Evolutionary conservation across 2,113 vertebrate genomes (phyloP), one percentile per base, ranked within the genome.

Genomic region (Melanotaenia duboulayi): DNA sequence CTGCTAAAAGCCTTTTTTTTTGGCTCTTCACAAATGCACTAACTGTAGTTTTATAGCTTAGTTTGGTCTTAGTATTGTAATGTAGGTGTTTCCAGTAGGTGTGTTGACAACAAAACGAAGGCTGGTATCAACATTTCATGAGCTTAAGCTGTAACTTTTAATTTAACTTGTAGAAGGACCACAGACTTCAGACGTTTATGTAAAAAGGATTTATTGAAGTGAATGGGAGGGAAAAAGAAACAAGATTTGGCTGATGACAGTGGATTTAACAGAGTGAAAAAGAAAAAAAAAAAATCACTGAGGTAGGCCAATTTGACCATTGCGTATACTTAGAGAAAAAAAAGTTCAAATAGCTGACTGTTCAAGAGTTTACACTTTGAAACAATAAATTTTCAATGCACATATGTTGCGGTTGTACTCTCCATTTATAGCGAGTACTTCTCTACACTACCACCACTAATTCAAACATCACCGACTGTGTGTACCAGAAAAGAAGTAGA

Each of bases 121-220:
- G 40, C 17, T 23, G 52, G 28, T 11, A 55, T 65, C 20, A 14
- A 37, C 17, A 42, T 16, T 16, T 42, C 40, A 48, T 48, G 44
- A 48, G 44, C 17, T 48, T 46, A 46, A 37, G 20, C 40, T 22
- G 25, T 42, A 42, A 28, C 48, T 35, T 67, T 48, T 46, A n/a
- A 17, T 61, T 68, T 57, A 62, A 4, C 22, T 52, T 59, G 48
- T 14, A 6, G 17, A 51, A 42, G 64, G 69, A 94, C 65, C 88
- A 94, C 85, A 95, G 93, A 90, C 78, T 83, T 90, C 90, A 89
- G 24, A 50, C 92, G 92, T 92, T 86, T 96, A 95, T 95, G 85
- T 94, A 96, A 93, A 68, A 96, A 94, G 94, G 93, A 95, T 97
- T 97, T 97, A 97, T 97, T 97, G 95, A 96, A 95, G 94, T 95